Evolutionary conservation across 1,140 invertebrate species (phyloP), one percentile per base, ranked within the genome.

Genomic region (Diachasmimorpha longicaudata): DNA sequence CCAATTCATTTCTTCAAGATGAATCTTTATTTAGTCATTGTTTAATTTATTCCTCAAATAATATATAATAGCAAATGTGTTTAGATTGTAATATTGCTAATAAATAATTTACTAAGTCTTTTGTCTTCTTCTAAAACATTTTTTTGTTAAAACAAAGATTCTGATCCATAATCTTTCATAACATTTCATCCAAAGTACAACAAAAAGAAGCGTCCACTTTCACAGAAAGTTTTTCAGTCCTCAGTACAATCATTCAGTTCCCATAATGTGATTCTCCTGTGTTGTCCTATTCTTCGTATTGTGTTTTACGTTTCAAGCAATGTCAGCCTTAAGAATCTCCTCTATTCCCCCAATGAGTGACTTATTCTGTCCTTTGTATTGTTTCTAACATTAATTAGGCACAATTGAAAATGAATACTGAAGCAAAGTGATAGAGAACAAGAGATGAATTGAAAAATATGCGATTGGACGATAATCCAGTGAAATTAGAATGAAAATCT

Each of bases 61-160:
- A 63, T 69, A 76, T 78, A 73, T 75, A 58, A 39, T 79, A 46
- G 76, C 68, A 81, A 76, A 75, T 73, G 74, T 73, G 70, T 70
- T 73, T 42, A 23, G 75, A 58, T 79, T 74, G 79, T 78, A 81
- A 81, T 82, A 85, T 83, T 81, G 84, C 81, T 79, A 87, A 86
- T 87, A 85, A 87, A 87, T 87, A 86, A 87, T 86, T 87, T 85
- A 81, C 85, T 87, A 86, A 84, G 81, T 84, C 81, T 85, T 84
- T 79, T 84, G 4, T 52, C 14, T 52, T 52, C 46, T 4, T 52
- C 5, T 52, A 52, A 4, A 52, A 14, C 13, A 52, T 8, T 6
- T 52, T n/a, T 19, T 52, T 14, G 46, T n/a, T n/a, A n/a, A n/a
- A n/a, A n/a, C 46, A 52, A 19, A 52, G 46, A 23, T n/a, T 23